Conservation (phyloP, 2,797 vertebrate genomes). For the Rhincodon typus region DNA sequence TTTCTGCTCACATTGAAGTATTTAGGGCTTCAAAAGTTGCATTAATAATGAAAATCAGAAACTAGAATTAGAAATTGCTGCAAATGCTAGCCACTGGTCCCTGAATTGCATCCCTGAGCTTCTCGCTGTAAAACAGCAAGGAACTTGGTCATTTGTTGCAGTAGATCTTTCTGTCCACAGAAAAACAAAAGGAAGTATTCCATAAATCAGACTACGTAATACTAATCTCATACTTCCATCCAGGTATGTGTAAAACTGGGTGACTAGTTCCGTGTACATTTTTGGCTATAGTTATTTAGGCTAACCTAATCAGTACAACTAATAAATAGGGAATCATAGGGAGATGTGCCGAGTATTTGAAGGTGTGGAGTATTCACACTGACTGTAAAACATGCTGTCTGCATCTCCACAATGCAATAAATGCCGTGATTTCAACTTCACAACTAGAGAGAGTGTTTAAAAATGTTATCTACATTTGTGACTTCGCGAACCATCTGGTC, state of each 20-base stretch:
- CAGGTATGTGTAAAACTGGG: background rate
- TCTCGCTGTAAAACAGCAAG: background rate
- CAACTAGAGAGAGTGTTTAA: background rate
- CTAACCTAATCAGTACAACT: background rate
- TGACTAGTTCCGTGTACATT: background rate
- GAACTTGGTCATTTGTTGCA: background rate
- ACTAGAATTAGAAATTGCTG: background rate
- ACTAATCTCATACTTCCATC: background rate
- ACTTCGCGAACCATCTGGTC: background rate
- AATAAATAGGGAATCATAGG: background rate
- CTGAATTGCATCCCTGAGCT: background rate
- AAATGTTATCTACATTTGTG: slow-evolving; percentile 10
- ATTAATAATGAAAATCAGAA: background rate
- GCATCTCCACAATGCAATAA: slow-evolving; percentile 6
- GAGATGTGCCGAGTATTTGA: background rate
- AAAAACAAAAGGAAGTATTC: background rate
- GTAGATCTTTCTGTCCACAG: background rate
- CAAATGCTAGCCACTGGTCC: background rate
- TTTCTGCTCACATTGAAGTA: background rate
- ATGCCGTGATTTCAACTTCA: background rate
- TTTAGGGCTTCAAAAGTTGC: background rate
- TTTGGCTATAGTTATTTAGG: background rate
- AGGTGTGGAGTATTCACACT: background rate
- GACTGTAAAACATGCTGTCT: background rate
- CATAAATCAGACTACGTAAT: background rate